Percentiles rank a stretch among this genome's conserved stretches.
phyloP scores from a whole-genome alignment of 2,888 invertebrate species.

The Ophion slaviceki region DNA sequence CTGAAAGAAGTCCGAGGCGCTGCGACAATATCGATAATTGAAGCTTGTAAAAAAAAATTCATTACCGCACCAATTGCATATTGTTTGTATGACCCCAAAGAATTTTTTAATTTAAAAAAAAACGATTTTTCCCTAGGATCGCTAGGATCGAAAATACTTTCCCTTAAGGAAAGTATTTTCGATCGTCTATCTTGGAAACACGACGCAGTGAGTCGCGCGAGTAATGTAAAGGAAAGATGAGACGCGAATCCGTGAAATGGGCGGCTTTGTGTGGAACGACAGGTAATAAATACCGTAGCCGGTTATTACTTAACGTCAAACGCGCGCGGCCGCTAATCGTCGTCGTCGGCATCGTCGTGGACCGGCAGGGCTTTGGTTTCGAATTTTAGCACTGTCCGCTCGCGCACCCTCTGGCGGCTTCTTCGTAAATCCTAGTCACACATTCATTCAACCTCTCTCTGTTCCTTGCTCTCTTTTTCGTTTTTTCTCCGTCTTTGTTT shows the following conservation, averaged over 20 bases:
- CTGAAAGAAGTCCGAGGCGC: no score
- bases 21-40: no score
- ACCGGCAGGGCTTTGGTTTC: slow-evolving; percentile 42
- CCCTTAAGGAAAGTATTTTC: no score
- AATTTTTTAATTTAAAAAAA: no score
- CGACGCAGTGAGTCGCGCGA: no score
- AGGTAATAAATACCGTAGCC: slow-evolving; percentile 69
- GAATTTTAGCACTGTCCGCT: slow-evolving; percentile 60
- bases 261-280: slow-evolving; percentile 68
- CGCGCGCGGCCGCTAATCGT: slow-evolving; percentile 1
- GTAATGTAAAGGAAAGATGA: neutral
- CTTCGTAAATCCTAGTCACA: slow-evolving; percentile 53
- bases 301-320: slow-evolving; percentile 61
- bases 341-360: slow-evolving; percentile 18
- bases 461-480: neutral
- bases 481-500: neutral
- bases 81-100: no score
- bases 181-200: no score
- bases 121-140: no score
- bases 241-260: slow-evolving; percentile 70
- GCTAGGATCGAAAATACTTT: no score
- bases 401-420: slow-evolving; percentile 50
- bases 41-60: no score
- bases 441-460: slow-evolving; percentile 40
- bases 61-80: no score